Base-by-base conservation (phyloP, 2,888 invertebrate species). In the Limnephilus rhombicus region DNA sequence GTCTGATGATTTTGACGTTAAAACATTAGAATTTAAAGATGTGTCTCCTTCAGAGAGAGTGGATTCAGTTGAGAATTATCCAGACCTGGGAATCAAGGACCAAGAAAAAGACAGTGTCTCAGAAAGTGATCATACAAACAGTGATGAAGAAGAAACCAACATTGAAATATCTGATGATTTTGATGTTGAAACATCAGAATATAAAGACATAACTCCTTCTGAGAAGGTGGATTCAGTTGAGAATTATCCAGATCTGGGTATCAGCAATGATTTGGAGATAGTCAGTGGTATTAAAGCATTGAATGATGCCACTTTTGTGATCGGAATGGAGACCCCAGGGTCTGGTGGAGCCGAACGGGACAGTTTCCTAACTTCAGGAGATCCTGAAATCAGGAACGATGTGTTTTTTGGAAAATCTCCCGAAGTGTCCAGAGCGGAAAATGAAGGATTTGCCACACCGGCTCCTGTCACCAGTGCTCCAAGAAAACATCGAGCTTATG, bases 401-500 rank as follows among this genome's bases (percentile, higher is more conserved):
- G 68, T 68, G 68, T 68, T 68, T 68, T 68, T 68, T 68, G 68
- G 68, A 68, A 68, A 68, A 24, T 68, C 68, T 68, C 68, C 68
- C 68, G 68, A 68, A 9, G 68, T 68, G 68, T 68, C 68, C 68
- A 68, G 86, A 86, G 15, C 89, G 12, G 12, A 31, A 7, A 81
- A 81, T 45, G 91, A 91, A 29, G 91, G 86, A n/a, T 91, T 91
- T n/a, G 87, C 87, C 5, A 91, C 91, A 80, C 91, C 91, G 24
- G 91, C 91, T 18, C 91, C 91, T n/a, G 91, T 91, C 5, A 15
- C 41, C 15, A 86, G 49, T 49, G 41, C 37, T 31, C 37, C 86
- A 24, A 80, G 45, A 80, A 91, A 34, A 80, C 87, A 86, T 15
- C 31, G 87, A 49, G 87, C 86, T 11, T 91, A 86, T 49, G 91